Evolutionary conservation across 2,113 vertebrate species (phyloP).

Genomic region (Melanostigma gelatinosum): DNA sequence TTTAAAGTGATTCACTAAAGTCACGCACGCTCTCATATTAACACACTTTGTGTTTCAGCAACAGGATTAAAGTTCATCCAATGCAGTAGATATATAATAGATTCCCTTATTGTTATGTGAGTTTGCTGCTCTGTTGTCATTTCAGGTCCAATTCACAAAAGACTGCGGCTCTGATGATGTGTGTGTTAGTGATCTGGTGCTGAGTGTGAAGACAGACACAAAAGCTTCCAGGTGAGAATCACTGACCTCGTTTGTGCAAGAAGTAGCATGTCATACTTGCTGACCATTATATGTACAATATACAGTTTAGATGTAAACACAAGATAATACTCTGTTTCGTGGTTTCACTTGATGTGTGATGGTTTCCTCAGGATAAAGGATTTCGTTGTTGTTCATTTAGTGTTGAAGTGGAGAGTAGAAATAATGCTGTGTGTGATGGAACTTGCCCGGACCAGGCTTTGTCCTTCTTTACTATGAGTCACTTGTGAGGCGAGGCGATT

Average conservation of each 20-base stretch:
- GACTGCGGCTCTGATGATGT: slow-evolving; percentile 91
- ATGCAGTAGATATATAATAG: not conserved
- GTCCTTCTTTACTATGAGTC: slow-evolving; percentile 2
- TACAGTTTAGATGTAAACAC: not conserved
- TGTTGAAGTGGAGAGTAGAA: not conserved
- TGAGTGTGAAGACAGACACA: slow-evolving; percentile 81
- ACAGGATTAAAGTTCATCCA: slow-evolving; percentile 4
- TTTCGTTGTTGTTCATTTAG: not conserved
- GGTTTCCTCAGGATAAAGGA: not conserved
- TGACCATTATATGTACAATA: not conserved
- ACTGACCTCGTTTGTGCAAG: not conserved
- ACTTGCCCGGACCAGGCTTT: not conserved
- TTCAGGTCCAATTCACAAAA: slow-evolving; percentile 91
- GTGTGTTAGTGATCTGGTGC: slow-evolving; percentile 88
- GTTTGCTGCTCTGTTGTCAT: not conserved
- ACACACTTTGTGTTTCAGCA: slow-evolving; percentile 4
- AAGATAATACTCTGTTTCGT: not conserved
- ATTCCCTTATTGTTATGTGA: not conserved
- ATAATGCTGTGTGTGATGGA: not conserved
- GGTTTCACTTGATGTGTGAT: not conserved
- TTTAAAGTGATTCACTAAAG: slow-evolving; percentile 8
- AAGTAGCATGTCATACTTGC: not conserved
- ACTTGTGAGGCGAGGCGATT: not conserved
- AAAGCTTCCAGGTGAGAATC: slow-evolving; percentile 77
- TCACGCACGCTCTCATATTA: slow-evolving; percentile 19